Conservation (phyloP, 2,113 vertebrate genomes). For the Vulpes lagopus region DNA sequence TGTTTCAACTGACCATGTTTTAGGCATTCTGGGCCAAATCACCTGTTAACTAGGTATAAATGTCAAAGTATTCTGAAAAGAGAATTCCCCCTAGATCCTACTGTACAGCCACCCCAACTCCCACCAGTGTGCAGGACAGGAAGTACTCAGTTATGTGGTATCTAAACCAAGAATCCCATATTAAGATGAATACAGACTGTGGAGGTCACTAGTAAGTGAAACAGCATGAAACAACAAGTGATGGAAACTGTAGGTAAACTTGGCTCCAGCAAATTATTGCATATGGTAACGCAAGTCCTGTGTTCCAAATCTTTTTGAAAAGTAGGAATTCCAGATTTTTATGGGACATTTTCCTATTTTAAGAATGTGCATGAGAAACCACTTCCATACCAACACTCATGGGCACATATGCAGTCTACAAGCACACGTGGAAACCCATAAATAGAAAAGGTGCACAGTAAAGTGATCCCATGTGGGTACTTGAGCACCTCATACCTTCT, state of each 20-base stretch:
- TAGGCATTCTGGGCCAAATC: background rate
- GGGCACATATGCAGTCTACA: background rate
- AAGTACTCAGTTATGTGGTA: background rate
- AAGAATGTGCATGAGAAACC: background rate
- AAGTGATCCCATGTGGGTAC: fast-evolving
- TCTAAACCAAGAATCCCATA: background rate
- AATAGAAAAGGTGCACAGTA: background rate
- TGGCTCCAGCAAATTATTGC: background rate
- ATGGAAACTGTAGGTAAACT: background rate
- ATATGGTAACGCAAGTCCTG: background rate
- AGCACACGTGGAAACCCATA: background rate
- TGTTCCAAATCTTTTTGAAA: background rate
- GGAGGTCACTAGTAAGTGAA: background rate
- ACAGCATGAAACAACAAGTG: background rate
- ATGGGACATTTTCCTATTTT: background rate
- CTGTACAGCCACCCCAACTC: fast-evolving
- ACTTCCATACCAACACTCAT: background rate
- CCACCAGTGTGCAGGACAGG: background rate
- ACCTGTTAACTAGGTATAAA: background rate
- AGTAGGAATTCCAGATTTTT: background rate
- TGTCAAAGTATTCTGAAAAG: background rate
- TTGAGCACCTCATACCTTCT: background rate
- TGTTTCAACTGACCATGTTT: background rate
- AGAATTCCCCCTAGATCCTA: background rate
- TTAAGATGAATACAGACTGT: background rate